Evolutionary conservation across 2,797 vertebrate genomes (phyloP).

Genomic region (Rallus crepitans): DNA sequence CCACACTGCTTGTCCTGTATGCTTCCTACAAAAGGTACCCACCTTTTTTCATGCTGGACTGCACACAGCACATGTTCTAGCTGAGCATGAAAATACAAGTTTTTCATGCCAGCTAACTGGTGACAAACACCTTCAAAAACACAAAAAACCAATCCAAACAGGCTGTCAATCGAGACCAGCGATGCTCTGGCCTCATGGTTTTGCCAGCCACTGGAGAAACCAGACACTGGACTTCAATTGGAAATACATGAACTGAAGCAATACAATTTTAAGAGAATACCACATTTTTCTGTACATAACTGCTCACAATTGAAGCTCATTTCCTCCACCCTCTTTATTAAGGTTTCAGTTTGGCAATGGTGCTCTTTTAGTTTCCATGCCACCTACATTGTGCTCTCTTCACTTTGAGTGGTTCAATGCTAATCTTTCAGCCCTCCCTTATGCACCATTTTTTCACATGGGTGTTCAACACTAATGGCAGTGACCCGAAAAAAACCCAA

Average conservation of each 20-base stretch:
- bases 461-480: background rate
- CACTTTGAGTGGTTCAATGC: background rate
- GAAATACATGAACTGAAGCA: background rate
- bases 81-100: background rate
- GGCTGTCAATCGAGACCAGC: background rate
- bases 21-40: background rate
- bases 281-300: background rate
- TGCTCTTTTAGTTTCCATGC: background rate
- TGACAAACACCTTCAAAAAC: background rate
- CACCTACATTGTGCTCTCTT: background rate
- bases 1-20: background rate
- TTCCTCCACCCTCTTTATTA: background rate
- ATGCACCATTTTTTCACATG: background rate
- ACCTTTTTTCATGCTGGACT: background rate
- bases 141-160: background rate
- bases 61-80: fast-evolving
- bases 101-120: background rate
- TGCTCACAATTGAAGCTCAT: background rate
- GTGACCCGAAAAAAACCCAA: background rate
- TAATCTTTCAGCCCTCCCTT: background rate
- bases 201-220: background rate
- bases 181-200: background rate
- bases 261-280: background rate
- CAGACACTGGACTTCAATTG: fast-evolving
- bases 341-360: background rate